Evolutionary conservation across 1,140 invertebrate genomes (phyloP).

Genomic region (Drosophila nigrodunni): DNA sequence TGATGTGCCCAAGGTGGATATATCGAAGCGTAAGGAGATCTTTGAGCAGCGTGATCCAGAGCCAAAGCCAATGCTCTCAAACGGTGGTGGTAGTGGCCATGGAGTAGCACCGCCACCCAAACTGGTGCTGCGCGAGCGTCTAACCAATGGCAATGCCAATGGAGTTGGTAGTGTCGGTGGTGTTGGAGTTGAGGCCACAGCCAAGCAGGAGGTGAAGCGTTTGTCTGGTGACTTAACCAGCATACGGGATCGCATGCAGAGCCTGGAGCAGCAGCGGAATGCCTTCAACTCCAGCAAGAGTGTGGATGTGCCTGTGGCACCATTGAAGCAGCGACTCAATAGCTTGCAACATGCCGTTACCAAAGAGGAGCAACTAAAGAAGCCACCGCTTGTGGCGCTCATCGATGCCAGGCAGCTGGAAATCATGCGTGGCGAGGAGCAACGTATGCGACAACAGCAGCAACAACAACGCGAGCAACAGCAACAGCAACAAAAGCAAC

Average conservation of each 20-base stretch:
- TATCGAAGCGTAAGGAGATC: constrained; percentile 92
- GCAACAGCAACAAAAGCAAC: constrained; percentile 35
- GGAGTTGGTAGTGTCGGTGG: constrained; percentile 58
- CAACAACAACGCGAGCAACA: constrained; percentile 38
- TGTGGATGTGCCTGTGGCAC: constrained; percentile 79
- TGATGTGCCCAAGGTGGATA: constrained; percentile 91
- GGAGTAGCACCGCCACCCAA: constrained; percentile 39
- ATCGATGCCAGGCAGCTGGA: constrained; percentile 81
- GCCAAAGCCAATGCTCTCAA: constrained; percentile 79
- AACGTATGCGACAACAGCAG: constrained; percentile 63
- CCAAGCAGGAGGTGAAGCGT: constrained; percentile 84
- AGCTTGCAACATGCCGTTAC: constrained; percentile 79
- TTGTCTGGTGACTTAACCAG: constrained; percentile 87
- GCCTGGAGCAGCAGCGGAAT: constrained; percentile 87
- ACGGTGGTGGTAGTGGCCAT: constrained; percentile 16
- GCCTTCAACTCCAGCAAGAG: constrained; percentile 84
- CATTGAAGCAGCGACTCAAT: constrained; percentile 79
- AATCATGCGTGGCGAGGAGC: constrained; percentile 78
- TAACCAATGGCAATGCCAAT: constrained; percentile 65
- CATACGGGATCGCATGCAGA: constrained; percentile 87
- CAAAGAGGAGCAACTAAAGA: constrained; percentile 80
- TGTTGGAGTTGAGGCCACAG: constrained; percentile 11
- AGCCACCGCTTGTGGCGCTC: constrained; percentile 74
- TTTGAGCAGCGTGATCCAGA: constrained; percentile 87
- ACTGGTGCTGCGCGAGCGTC: constrained; percentile 70